phyloP scores from a whole-genome alignment of 2,888 invertebrate genomes.

The Frankliniella fusca region DNA sequence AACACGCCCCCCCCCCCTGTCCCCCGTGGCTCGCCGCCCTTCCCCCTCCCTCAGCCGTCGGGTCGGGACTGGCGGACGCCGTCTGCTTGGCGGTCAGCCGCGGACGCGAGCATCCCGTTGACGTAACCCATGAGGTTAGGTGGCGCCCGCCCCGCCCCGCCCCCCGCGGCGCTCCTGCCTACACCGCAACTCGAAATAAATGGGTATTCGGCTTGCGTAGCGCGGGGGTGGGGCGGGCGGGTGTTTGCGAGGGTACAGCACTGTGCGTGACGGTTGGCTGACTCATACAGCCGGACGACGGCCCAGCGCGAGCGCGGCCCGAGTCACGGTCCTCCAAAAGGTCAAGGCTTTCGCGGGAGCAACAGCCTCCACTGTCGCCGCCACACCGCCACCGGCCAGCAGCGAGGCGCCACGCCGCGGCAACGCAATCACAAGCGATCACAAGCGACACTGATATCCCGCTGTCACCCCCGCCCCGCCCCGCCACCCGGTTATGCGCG shows the following conservation, averaged over 20 bases:
- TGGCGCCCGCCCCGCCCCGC: neutral
- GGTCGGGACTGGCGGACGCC: too few relatives aligned
- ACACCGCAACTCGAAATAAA: conserved; percentile 10
- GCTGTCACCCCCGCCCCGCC: too few relatives aligned
- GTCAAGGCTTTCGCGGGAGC: neutral
- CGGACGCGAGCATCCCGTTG: neutral
- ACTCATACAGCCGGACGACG: neutral
- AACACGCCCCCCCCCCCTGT: neutral
- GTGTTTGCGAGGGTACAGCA: neutral
- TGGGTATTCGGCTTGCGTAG: neutral
- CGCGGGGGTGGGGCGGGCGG: too few relatives aligned
- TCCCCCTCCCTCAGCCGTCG: too few relatives aligned
- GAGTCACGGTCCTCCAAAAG: neutral
- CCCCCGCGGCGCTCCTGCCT: neutral
- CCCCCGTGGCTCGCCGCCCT: neutral
- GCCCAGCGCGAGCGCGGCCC: neutral
- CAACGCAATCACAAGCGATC: too few relatives aligned
- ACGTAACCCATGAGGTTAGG: neutral
- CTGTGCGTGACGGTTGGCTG: too few relatives aligned
- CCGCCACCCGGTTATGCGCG: too few relatives aligned
- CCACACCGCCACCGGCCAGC: too few relatives aligned
- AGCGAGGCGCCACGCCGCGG: too few relatives aligned
- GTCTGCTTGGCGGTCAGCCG: too few relatives aligned
- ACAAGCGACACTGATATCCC: too few relatives aligned
- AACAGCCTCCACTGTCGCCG: too few relatives aligned